A percentile compares a stretch with the other conserved stretches of the same genome.
These are phyloP conservation scores for Tinamus guttatus DNA, from an alignment of 2,113 vertebrate genomes.

Conservation along the genomic window DNA sequence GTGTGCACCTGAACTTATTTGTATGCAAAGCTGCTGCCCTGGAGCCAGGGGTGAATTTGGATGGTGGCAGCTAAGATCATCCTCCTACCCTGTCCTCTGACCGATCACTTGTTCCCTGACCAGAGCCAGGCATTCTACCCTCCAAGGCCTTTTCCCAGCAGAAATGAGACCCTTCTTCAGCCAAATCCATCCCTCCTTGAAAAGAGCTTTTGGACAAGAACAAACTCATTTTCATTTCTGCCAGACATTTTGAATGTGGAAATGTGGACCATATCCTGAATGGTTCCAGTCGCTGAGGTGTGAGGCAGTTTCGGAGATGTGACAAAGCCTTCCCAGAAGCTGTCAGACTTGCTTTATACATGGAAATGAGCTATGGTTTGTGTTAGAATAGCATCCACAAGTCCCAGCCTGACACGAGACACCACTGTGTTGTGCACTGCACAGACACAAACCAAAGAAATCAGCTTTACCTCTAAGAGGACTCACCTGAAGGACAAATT, in stretches of 20 bases:
- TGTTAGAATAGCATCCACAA: accelerated
- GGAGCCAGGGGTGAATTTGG: background rate
- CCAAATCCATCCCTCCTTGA: accelerated
- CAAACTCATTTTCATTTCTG: accelerated
- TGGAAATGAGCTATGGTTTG: background rate
- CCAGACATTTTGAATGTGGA: accelerated
- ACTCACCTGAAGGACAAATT: background rate
- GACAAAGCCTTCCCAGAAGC: background rate
- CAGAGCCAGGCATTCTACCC: background rate
- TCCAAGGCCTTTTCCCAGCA: background rate
- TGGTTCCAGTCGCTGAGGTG: background rate
- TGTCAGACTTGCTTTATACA: background rate
- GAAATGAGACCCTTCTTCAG: background rate
- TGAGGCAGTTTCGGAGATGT: background rate
- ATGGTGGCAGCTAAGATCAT: too few relatives aligned
- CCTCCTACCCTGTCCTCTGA: background rate
- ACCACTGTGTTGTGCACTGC: accelerated
- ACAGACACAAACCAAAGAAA: background rate
- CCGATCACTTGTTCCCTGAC: background rate
- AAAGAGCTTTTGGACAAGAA: background rate
- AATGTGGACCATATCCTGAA: accelerated
- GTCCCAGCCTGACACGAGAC: background rate
- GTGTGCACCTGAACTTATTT: background rate
- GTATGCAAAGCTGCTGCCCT: too few relatives aligned
- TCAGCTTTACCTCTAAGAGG: background rate